Conservation (phyloP, 2,888 invertebrate species). For the Uropetala carovei region DNA sequence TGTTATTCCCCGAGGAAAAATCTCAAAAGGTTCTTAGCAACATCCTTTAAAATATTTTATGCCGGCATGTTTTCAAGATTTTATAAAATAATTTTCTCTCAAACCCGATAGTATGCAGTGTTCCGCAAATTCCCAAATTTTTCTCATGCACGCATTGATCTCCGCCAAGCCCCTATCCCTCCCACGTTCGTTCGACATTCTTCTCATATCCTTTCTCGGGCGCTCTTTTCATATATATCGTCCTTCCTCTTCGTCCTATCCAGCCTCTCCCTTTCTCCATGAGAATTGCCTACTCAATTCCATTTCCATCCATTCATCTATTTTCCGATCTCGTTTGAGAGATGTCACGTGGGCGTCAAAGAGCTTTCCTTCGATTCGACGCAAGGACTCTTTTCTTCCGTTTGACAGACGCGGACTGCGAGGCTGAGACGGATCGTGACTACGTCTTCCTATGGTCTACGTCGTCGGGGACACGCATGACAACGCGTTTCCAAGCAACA, state of each 20-base stretch:
- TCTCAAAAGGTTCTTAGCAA: too few relatives aligned
- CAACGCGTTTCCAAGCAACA: too few relatives aligned
- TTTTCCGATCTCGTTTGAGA: not conserved
- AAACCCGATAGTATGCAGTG: not conserved
- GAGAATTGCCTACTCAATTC: conserved; percentile 10
- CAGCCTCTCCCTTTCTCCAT: not conserved
- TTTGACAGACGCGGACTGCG: not conserved
- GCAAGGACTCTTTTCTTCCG: not conserved
- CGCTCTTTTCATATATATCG: too few relatives aligned
- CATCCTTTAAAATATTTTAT: too few relatives aligned
- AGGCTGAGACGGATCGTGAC: not conserved
- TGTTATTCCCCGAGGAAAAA: too few relatives aligned
- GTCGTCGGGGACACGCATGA: too few relatives aligned
- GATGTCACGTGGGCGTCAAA: conserved; percentile 11
- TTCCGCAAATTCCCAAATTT: not conserved
- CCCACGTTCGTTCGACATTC: not conserved
- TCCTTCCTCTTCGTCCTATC: too few relatives aligned
- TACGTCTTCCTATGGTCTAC: too few relatives aligned
- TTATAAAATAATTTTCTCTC: not conserved
- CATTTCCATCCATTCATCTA: conserved; percentile 29
- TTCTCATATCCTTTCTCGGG: not conserved
- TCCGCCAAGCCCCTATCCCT: not conserved
- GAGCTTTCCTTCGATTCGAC: conserved; percentile 3
- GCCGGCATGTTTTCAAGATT: not conserved
- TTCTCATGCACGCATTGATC: not conserved